Base-by-base conservation (phyloP, 2,888 invertebrate genomes). In the Acronicta leporina region DNA sequence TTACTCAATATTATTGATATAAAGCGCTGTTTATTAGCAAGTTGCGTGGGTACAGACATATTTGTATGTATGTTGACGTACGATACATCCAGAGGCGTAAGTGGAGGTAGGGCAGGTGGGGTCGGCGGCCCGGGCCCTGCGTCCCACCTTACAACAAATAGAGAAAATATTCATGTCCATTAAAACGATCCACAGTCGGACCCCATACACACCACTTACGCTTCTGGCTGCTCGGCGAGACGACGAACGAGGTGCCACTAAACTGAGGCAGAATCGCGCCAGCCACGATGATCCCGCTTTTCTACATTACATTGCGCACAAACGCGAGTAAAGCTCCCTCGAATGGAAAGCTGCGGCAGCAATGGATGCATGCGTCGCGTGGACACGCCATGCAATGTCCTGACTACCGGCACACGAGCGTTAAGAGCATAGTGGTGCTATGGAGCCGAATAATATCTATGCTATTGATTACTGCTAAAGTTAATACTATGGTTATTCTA, bases 81-180 rank as follows among this genome's bases (percentile, higher is more conserved):
- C 95, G 95, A 94, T 95, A 94, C 94, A 95, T 94, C 95, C 95
- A 95, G 92, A 95, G 92, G 91, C 95, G 95, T 91, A 94, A 94
- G 94, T 94, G 95, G 91, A 95, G 94, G 87, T 94, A 95, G 86
- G 95, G 94, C 94, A 95, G 94, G 90, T 94, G 94, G 90, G 94
- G 94, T 87, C 94, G 87, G 75, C 95, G 92, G 88, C 94, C 93
- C 87, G 94, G 93, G 85, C 93, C 93, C 93, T 91, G 94, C 91
- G 87, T 90, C 87, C 94, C 94, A 94, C 95, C 95, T 95, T 95
- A 89, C 90, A 91, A 93, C 92, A 94, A 91, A 90, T 86, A 90
- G 89, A 93, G 88, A 94, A 91, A 92, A 93, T 84, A 88, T 84
- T 88, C 87, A 75, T 66, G 80, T 91, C 89, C 87, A 92, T 94